A percentile compares a stretch with the other conserved stretches of the same genome.
phyloP scores from a whole-genome alignment of 1,140 invertebrate species.

The Sitobion miscanthi region DNA sequence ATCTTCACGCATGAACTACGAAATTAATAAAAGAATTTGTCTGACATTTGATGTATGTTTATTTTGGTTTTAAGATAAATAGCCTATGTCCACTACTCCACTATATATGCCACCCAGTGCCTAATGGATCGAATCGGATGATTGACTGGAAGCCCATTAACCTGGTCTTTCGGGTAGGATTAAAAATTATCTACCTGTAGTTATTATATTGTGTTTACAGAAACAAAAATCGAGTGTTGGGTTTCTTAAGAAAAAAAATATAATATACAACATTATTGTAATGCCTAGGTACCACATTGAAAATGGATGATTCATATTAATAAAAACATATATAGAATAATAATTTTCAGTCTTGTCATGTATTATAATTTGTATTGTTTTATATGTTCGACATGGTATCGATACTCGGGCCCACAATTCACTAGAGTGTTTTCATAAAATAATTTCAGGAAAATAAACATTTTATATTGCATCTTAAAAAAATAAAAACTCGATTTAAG shows the following conservation, averaged over 20 bases:
- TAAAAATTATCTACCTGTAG: conserved; percentile 25
- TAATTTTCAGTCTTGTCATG: neutral
- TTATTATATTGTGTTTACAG: conserved; percentile 11
- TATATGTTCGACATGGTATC: neutral
- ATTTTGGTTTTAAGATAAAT: conserved; percentile 45
- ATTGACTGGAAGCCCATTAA: conserved; percentile 54
- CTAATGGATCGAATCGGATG: conserved; percentile 54
- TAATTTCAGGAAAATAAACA: too few species aligned
- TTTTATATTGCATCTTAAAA: too few species aligned
- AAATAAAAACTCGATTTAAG: too few species aligned
- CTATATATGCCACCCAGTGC: conserved; percentile 36
- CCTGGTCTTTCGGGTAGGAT: conserved; percentile 38
- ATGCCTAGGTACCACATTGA: neutral
- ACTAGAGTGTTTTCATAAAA: neutral
- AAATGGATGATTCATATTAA: neutral
- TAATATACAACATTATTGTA: neutral
- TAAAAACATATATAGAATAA: neutral
- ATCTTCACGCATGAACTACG: conserved; percentile 41
- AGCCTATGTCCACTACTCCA: neutral
- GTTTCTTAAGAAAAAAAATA: neutral
- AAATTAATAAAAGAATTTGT: conserved; percentile 49
- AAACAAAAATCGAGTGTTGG: conserved; percentile 20
- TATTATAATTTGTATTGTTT: neutral
- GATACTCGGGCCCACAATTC: neutral
- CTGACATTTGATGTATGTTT: conserved; percentile 44